phyloP scores from a whole-genome alignment of 2,888 invertebrate genomes.

The Acrobasis suavella region DNA sequence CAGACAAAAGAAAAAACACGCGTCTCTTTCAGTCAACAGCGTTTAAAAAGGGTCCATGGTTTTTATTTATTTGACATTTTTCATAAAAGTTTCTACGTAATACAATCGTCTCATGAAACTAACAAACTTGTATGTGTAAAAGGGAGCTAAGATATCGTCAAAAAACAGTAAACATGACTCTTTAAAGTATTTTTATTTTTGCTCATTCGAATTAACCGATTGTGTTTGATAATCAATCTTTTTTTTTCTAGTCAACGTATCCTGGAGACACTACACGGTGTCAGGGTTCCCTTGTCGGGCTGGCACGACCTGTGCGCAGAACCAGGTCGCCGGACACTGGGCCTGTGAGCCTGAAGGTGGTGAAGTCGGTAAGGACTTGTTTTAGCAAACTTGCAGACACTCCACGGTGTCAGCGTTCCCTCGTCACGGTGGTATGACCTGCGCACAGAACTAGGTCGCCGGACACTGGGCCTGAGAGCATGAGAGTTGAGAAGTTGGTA shows the following conservation, averaged over 20 bases:
- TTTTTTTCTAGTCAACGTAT: constrained; percentile 63
- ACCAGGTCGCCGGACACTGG: constrained; percentile 90
- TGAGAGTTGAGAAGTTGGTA: too few relatives aligned
- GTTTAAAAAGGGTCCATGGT: too few relatives aligned
- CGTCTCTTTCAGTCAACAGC: too few relatives aligned
- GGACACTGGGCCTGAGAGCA: constrained; percentile 94
- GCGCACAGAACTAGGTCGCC: constrained; percentile 87
- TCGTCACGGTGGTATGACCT: constrained; percentile 86
- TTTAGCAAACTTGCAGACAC: constrained; percentile 79
- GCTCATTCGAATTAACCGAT: too few relatives aligned
- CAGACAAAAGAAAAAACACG: too few relatives aligned
- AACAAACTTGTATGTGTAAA: too few relatives aligned
- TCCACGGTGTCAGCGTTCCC: constrained; percentile 92
- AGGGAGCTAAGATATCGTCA: too few relatives aligned
- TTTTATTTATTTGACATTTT: too few relatives aligned
- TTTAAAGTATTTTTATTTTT: too few relatives aligned
- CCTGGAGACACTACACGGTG: constrained; percentile 90
- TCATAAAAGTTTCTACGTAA: too few relatives aligned
- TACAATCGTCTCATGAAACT: too few relatives aligned
- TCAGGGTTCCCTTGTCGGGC: constrained; percentile 90
- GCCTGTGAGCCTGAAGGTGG: constrained; percentile 90
- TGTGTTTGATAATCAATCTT: background rate
- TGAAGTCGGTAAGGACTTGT: constrained; percentile 56
- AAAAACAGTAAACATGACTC: too few relatives aligned
- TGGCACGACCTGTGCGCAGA: constrained; percentile 87